Evolutionary conservation across 2,797 vertebrate genomes (phyloP), one percentile per base, ranked within the genome.

Genomic region (Adrianichthys oophorus): DNA sequence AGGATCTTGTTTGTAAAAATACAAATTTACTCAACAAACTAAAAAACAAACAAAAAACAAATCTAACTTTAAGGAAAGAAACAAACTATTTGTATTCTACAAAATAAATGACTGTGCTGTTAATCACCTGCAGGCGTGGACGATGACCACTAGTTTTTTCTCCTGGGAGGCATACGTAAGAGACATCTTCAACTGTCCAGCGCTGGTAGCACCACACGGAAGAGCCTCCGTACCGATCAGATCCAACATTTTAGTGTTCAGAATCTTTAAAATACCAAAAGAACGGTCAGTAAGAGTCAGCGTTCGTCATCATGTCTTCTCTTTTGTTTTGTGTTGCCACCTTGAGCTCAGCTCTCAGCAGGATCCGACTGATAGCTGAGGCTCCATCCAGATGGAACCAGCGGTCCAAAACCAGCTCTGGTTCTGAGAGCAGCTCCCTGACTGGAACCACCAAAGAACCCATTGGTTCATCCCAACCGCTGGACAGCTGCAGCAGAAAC

Each of bases 311-410:
- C 21, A 26, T 15, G 16, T 0, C 0, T 7, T 15, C 18, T 26
- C 16, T 2, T 24, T 41, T 54, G 41, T 26, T 16, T 26, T 44
- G n/a, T 21, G 24, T 23, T 18, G 32, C 37, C 74, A 95, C 95
- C 92, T 93, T 93, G 15, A 98, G 91, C 65, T 95, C 91, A 15
- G 86, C 92, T 68, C 92, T 91, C 70, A 98, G 90, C 0, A 98
- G 90, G 76, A 97, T 74, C 77, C 93, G 93, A 72, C 90, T 93
- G 63, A 81, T 64, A 4, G 90, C 42, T 13, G 55, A 61, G 5
- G 91, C 91, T 56, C 89, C 91, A 54, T 78, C 87, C 78, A 97
- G 84, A 0, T 59, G 49, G 37, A 95, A 90, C 96, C 95, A 97
- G 40, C 75, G 83, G 71, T 97, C 96, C 76, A 94, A 56, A 51